Evolutionary conservation across 2,113 vertebrate genomes (phyloP).

Genomic region (Dolichallabes microphthalmus): DNA sequence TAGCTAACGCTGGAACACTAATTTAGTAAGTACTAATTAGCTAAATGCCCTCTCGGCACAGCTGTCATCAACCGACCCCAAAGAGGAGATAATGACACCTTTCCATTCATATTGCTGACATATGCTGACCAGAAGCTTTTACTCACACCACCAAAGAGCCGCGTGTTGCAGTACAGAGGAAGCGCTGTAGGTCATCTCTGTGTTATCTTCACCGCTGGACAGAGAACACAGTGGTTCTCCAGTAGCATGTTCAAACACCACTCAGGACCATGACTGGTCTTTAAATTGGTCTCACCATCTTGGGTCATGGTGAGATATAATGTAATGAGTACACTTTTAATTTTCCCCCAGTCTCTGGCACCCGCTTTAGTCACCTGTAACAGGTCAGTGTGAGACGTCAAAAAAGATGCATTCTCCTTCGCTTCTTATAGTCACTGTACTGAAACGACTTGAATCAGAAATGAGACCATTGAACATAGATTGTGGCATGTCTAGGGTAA

Average conservation of each 20-base stretch:
- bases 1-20: constrained; percentile 50
- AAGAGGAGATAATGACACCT: constrained; percentile 3
- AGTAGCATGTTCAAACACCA: constrained; percentile 25
- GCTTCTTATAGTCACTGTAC: constrained; percentile 69
- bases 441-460: constrained; percentile 76
- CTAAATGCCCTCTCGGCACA: neutral
- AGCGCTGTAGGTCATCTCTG: constrained; percentile 7
- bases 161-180: constrained; percentile 2
- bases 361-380: constrained; percentile 11
- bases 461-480: constrained; percentile 73
- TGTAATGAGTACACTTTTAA: constrained; percentile 29
- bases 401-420: constrained; percentile 23
- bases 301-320: constrained; percentile 37
- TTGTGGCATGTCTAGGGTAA: constrained; percentile 66
- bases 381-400: constrained; percentile 42
- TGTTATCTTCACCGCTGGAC: constrained; percentile 65
- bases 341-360: neutral
- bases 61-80: neutral
- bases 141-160: neutral
- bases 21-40: constrained; percentile 30
- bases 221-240: constrained; percentile 35
- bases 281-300: neutral
- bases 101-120: constrained; percentile 25
- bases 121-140: constrained; percentile 12
- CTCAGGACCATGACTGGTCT: neutral